Percentiles rank a stretch among this genome's conserved stretches.
Evolutionary conservation across 2,888 invertebrate genomes (phyloP).

Genomic region (Villa cingulata): DNA sequence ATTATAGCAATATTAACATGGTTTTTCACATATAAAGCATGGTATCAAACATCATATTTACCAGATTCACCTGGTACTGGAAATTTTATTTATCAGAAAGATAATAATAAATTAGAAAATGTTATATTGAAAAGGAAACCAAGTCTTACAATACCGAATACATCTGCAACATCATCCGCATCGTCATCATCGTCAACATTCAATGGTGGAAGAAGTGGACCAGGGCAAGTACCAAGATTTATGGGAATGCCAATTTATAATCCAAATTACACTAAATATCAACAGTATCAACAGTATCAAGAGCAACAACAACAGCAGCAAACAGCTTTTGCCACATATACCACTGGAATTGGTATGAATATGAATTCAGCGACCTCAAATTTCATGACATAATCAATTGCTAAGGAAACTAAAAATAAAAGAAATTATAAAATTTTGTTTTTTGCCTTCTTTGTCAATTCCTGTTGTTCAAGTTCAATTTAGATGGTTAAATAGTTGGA

Average conservation of each 20-base stretch:
- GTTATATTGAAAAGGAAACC: constrained; percentile 21
- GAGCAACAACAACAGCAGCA: not conserved
- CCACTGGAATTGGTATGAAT: no score
- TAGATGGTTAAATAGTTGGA: no score
- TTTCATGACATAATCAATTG: no score
- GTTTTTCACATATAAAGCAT: constrained; percentile 77
- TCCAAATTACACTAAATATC: constrained; percentile 17
- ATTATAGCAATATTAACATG: constrained; percentile 76
- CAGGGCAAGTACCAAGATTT: constrained; percentile 41
- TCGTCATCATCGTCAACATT: not conserved
- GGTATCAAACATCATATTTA: constrained; percentile 51
- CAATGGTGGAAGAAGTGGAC: not conserved
- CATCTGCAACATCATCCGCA: not conserved
- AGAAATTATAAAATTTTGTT: no score
- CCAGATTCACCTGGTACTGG: constrained; percentile 67
- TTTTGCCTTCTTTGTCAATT: no score
- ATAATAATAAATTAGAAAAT: constrained; percentile 35
- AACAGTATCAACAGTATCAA: constrained; percentile 17
- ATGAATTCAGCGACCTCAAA: no score
- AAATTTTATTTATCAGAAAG: constrained; percentile 60
- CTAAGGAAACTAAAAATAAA: no score
- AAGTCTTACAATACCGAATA: constrained; percentile 3
- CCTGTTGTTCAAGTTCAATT: no score
- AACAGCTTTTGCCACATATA: not conserved
- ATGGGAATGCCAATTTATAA: constrained; percentile 69